Evolutionary conservation across 2,113 vertebrate genomes (phyloP).

Genomic region (Cettia cetti): DNA sequence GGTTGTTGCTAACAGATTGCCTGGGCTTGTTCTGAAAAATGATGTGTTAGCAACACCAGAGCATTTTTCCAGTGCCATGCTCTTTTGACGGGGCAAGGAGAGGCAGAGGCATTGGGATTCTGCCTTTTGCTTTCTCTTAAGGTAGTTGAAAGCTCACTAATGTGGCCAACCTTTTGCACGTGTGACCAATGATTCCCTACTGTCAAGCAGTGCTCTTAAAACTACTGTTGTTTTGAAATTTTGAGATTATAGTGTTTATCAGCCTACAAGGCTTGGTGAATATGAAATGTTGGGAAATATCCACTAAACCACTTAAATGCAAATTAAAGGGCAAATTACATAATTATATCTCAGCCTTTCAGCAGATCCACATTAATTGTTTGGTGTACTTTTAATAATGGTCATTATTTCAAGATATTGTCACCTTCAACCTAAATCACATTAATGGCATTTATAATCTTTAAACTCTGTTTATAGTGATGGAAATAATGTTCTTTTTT

Average conservation of each 20-base stretch:
- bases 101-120: not conserved
- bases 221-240: not conserved
- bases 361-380: not conserved
- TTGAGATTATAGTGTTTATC: not conserved
- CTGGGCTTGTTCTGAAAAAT: not conserved
- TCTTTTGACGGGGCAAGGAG: not conserved
- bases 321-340: not conserved
- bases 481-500: not conserved
- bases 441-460: not conserved
- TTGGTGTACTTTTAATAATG: not conserved
- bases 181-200: not conserved
- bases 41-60: accelerated
- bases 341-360: not conserved
- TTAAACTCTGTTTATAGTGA: not conserved
- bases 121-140: not conserved
- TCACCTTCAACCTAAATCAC: not conserved
- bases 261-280: not conserved
- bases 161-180: not conserved
- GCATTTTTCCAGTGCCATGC: not conserved
- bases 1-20: not conserved
- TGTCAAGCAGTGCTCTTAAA: not conserved
- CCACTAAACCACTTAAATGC: not conserved
- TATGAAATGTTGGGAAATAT: not conserved
- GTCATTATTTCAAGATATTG: not conserved
- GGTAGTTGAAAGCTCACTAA: not conserved